phyloP scores from a whole-genome alignment of 2,113 vertebrate species.

The Elgaria multicarinata region DNA sequence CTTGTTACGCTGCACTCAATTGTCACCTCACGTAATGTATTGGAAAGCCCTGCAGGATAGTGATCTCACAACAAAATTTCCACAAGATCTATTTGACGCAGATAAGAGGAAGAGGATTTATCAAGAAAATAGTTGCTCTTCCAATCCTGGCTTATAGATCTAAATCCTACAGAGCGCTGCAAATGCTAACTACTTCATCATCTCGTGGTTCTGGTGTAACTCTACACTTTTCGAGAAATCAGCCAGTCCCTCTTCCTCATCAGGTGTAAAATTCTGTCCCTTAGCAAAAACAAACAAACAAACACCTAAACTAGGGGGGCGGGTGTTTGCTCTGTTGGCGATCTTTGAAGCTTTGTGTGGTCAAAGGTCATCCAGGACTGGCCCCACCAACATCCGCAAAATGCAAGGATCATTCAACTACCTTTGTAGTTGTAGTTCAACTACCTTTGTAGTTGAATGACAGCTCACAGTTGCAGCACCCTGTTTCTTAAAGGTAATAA shows the following conservation, averaged over 20 bases:
- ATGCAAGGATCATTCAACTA: too few relatives aligned
- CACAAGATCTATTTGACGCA: not conserved
- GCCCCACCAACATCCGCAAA: too few relatives aligned
- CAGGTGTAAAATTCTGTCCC: not conserved
- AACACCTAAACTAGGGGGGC: not conserved
- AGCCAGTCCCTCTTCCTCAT: not conserved
- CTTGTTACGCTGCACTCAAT: not conserved
- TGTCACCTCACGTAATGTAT: not conserved
- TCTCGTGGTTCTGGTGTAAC: not conserved
- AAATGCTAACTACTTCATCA: not conserved
- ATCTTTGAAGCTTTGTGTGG: not conserved
- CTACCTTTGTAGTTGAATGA: too few relatives aligned
- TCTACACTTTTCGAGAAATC: not conserved
- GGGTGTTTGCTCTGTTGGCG: not conserved
- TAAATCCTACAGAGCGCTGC: not conserved
- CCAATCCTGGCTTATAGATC: conserved; percentile 4
- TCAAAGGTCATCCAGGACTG: too few relatives aligned
- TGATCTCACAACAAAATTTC: not conserved
- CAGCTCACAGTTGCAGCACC: too few relatives aligned
- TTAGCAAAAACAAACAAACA: not conserved
- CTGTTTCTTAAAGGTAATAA: too few relatives aligned
- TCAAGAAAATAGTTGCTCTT: conserved; percentile 8
- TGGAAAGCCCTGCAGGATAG: not conserved
- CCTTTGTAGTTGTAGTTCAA: too few relatives aligned
- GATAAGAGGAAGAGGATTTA: conserved; percentile 22